These are phyloP conservation scores for Amphiduros pacificus DNA, from an alignment of 2,888 invertebrate species.

Conservation along the genomic window DNA sequence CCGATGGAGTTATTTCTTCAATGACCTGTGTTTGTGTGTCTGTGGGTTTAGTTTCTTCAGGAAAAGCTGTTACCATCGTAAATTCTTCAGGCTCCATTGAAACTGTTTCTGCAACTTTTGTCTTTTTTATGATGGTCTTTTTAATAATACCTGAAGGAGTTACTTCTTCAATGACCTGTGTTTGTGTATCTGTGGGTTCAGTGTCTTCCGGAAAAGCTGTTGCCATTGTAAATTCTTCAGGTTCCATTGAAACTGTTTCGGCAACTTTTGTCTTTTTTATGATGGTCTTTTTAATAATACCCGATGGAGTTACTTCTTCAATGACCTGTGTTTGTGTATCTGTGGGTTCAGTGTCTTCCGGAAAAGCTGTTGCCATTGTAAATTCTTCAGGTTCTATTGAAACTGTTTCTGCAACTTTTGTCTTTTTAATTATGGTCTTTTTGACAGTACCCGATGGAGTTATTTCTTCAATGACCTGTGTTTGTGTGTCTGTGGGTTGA, in stretches of 20 bases:
- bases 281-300: not conserved
- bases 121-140: constrained; percentile 20
- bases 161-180: constrained; percentile 23
- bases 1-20: too few relatives aligned
- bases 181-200: not conserved
- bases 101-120: constrained; percentile 7
- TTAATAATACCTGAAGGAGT: constrained; percentile 19
- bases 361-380: constrained; percentile 1
- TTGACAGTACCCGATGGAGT: not conserved
- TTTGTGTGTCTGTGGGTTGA: not conserved
- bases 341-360: not conserved
- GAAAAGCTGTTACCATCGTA: too few relatives aligned
- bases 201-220: constrained; percentile 2
- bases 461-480: not conserved
- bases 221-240: constrained; percentile 15
- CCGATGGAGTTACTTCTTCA: not conserved
- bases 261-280: constrained; percentile 1
- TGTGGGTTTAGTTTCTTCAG: too few relatives aligned
- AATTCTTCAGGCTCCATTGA: not conserved
- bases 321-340: not conserved
- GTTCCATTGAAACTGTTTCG: constrained; percentile 1
- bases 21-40: too few relatives aligned
- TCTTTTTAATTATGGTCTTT: constrained; percentile 2
- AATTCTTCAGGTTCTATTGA: not conserved
- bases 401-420: constrained; percentile 6